Evolutionary conservation across 2,888 invertebrate genomes (phyloP), one percentile per base, ranked within the genome.

Genomic region (Athalia circularis): DNA sequence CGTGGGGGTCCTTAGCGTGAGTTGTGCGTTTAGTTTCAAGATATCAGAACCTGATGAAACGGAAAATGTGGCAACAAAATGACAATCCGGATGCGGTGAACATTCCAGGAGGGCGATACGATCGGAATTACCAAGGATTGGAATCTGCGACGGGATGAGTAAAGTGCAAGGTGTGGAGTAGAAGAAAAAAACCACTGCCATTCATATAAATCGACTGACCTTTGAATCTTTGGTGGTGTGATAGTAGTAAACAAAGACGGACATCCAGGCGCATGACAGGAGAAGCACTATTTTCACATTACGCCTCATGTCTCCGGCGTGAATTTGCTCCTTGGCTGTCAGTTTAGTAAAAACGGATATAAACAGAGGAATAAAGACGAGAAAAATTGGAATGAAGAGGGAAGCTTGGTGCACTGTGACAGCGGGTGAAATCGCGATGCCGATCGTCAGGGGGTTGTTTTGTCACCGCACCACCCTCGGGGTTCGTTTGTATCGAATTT

Each of bases 261-360:
- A 93, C 92, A 93, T 93, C 93, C 93, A 93, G 83, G 92, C 92
- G 89, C 92, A 91, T 84, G 93, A 93, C 86, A 93, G 92, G 81
- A 93, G 89, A 83, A 93, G 89, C 85, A 93, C 90, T 87, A 93
- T 91, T 90, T 93, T 93, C 83, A 93, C 91, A 90, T 93, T 93
- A 82, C 93, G 92, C 88, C 93, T 91, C 93, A 93, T 93, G 84
- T 85, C 86, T 54, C 29, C 52, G 43, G 65, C 48, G 57, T 13
- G 47, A 13, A 48, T 67, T 67, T 5, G 43, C 15, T 52, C 50
- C 9, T 61, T 61, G 29, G 61, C 52, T 57, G 70, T 68, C 68
- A 77, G 68, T 29, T n/a, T 77, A 54, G 7, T 9, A 54, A 54
- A 5, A n/a, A 54, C 4, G n/a, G 5, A 54, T 11, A 4, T 2